Evolutionary conservation across 2,113 vertebrate genomes (phyloP).

Genomic region (Calcarius ornatus): DNA sequence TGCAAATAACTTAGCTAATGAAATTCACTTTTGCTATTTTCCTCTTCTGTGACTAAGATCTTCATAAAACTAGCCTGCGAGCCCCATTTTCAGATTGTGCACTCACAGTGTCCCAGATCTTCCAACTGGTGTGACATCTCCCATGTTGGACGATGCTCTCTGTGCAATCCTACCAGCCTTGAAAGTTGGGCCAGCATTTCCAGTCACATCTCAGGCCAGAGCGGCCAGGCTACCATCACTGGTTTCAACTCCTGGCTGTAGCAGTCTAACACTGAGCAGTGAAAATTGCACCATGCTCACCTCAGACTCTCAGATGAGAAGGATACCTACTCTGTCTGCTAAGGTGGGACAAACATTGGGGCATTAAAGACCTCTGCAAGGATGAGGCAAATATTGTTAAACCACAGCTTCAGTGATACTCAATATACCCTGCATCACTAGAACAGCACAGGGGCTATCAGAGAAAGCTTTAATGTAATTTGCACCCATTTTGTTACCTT

Average conservation of each 20-base stretch:
- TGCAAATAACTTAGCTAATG: not conserved
- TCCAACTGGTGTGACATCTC: not conserved
- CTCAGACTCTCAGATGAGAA: not conserved
- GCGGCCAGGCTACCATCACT: fast-evolving
- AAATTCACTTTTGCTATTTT: not conserved
- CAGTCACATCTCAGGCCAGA: not conserved
- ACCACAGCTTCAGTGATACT: not conserved
- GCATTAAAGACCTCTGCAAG: not conserved
- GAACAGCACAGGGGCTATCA: not conserved
- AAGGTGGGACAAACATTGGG: not conserved
- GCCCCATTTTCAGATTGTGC: not conserved
- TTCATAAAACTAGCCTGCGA: not conserved
- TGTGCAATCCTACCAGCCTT: not conserved
- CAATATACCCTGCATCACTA: not conserved
- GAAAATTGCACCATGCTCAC: not conserved
- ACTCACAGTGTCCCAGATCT: not conserved
- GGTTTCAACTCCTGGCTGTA: not conserved
- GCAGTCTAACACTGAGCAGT: not conserved
- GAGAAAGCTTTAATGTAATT: not conserved
- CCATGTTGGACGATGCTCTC: not conserved
- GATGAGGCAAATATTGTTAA: not conserved
- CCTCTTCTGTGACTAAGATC: not conserved
- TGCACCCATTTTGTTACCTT: not conserved
- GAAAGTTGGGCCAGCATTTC: not conserved
- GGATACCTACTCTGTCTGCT: not conserved